Evolutionary conservation across 2,797 vertebrate species (phyloP), one percentile per base, ranked within the genome.

Genomic region (Enteromius radiatus): DNA sequence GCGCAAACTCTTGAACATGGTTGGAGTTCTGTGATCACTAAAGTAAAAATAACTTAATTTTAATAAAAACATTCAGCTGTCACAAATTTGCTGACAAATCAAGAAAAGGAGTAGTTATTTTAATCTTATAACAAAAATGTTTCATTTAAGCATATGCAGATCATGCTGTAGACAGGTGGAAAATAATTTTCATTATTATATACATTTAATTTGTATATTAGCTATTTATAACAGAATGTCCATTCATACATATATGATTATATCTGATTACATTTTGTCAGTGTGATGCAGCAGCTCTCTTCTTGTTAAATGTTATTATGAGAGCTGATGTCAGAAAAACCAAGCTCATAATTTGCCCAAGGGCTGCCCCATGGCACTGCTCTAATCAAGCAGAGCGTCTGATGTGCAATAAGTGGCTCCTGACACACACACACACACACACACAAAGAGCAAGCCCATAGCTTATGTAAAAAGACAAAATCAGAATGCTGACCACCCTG

Each of bases 311-410:
- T 86, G 64, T 71, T 85, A 84, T 87, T 59, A 73, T 47, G 19
- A 63, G 38, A 70, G 76, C 67, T 80, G 63, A 76, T 81, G 45
- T 87, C 84, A 67, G 56, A 86, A 88, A 90, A 38, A 85, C 65
- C 80, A 21, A 87, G 83, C 84, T 91, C 84, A 90, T 90, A 87
- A 90, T 81, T 78, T 83, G 78, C 83, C 89, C 86, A 67, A 75
- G 3, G 75, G 90, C 88, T 81, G 82, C 86, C 83, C 84, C 47
- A 78, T 87, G 76, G 86, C 90, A 83, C 85, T 64, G 63, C 87
- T 91, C 85, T 90, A 89, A 93, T 92, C 86, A 86, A 88, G 88
- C 86, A 23, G 38, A 88, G 88, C 87, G 89, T 89, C 86, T 88
- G 78, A 89, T 81, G 83, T 89, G 87, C 88, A 89, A 90, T 91